These are phyloP conservation scores for Bombylius discolor DNA, from an alignment of 2,888 invertebrate genomes.

Conservation along the genomic window DNA sequence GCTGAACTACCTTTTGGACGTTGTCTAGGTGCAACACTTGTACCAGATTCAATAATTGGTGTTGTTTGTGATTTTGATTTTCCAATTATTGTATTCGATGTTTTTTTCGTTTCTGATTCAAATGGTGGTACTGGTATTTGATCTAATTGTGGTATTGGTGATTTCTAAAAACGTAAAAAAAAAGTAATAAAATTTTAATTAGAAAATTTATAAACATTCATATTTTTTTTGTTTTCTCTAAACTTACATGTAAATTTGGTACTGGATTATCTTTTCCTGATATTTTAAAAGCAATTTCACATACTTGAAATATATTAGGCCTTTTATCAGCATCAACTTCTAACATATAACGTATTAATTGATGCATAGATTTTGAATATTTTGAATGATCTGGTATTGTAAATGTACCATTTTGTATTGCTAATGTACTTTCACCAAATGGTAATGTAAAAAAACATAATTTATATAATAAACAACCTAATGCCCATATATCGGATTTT, in stretches of 20 bases:
- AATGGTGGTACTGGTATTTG: slow-evolving; percentile 51
- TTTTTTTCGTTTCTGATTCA: slow-evolving; percentile 55
- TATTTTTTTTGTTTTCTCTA: background rate
- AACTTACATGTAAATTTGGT: slow-evolving; percentile 61
- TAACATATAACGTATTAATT: slow-evolving; percentile 69
- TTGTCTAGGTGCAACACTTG: slow-evolving; percentile 71
- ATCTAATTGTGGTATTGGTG: slow-evolving; percentile 48
- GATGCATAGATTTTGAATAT: slow-evolving; percentile 57
- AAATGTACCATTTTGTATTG: slow-evolving; percentile 81
- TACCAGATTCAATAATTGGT: slow-evolving; percentile 47
- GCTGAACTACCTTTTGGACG: slow-evolving; percentile 55
- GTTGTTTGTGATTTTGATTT: slow-evolving; percentile 37
- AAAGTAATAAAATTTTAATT: background rate
- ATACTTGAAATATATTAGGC: slow-evolving; percentile 80
- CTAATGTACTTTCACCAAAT: slow-evolving; percentile 84
- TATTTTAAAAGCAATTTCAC: slow-evolving; percentile 57
- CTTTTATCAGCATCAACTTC: slow-evolving; percentile 68
- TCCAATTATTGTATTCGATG: slow-evolving; percentile 23
- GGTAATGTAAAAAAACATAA: slow-evolving; percentile 80
- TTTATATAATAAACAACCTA: slow-evolving; percentile 79
- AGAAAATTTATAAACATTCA: background rate
- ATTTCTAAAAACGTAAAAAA: slow-evolving; percentile 43
- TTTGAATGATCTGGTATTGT: slow-evolving; percentile 68
- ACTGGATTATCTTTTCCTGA: slow-evolving; percentile 62
- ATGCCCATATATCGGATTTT: slow-evolving; percentile 82